Evolutionary conservation across 2,113 vertebrate species (phyloP), one percentile per base, ranked within the genome.

Genomic region (Zosterops japonicus): DNA sequence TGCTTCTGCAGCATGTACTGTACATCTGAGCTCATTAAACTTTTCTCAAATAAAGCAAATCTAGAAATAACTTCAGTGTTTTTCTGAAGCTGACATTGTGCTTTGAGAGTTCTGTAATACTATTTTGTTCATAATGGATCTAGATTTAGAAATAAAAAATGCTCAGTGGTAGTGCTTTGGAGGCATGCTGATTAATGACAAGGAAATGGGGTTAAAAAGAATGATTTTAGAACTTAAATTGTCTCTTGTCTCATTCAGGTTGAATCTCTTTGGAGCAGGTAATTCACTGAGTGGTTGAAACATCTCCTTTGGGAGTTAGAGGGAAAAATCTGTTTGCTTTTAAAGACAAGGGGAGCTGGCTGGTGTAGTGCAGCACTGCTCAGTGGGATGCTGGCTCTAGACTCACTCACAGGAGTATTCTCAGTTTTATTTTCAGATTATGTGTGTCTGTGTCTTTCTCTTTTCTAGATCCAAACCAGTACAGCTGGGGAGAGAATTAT

Each of bases 401-500:
- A 3, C 82, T 85, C 28, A 3, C 60, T 61, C 55, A 23, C 13
- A 35, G 75, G 80, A 86, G n/a, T 90, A 27, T 46, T 87, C 57
- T 83, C 83, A 67, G 90, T 93, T 92, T 65, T 95, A 70, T 93
- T 96, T 95, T 96, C 89, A 94, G 93, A 64, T 94, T 77, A 93
- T 93, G 89, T 96, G 76, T 96, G 21, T 95, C 52, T 94, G 33
- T 95, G 42, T 65, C 87, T 95, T 87, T 93, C 52, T 94, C 63
- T 97, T 46, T 92, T 86, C 41, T 95, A 99, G 99, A 99, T 98
- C 99, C 99, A 24, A 99, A 99, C 96, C 98, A 99, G 98, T 99
- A 99, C 93, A 99, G 99, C 68, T 99, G 99, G 99, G 99, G 99
- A 31, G 99, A 99, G 94, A 99, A 99, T 90, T 99, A 99, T 5